Conservation (phyloP, 2,888 invertebrate species). For the Catocala nupta region DNA sequence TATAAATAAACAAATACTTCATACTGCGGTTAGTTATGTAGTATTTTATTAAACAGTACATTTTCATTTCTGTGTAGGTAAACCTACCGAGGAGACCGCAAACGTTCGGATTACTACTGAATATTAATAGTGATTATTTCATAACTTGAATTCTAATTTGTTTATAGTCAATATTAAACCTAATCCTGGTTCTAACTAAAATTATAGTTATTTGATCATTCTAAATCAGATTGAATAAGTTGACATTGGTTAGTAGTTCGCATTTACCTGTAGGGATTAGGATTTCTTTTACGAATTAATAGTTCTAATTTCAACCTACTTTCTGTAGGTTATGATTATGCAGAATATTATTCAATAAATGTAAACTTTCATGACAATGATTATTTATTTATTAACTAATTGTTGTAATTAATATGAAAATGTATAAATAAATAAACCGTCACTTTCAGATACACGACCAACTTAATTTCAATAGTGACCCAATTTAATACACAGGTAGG, state of each 20-base stretch:
- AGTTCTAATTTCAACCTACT: no score
- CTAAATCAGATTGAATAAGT: no score
- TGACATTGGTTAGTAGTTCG: no score
- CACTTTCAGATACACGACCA: neutral
- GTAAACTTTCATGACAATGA: no score
- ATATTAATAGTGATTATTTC: constrained; percentile 2
- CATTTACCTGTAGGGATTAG: no score
- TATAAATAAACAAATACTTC: constrained; percentile 11
- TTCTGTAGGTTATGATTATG: no score
- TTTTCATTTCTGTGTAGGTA: constrained; percentile 9
- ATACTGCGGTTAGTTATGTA: neutral
- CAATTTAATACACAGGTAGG: neutral
- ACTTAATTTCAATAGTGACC: neutral
- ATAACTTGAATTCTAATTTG: neutral
- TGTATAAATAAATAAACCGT: neutral
- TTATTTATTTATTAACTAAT: neutral
- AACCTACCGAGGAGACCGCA: constrained; percentile 18
- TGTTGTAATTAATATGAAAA: neutral
- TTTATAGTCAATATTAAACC: neutral
- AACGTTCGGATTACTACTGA: neutral
- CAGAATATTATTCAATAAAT: no score
- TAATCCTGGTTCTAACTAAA: no score
- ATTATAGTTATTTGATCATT: no score
- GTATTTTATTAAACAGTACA: neutral
- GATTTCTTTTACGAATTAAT: no score